Conservation (phyloP, 2,797 vertebrate species). For the Okamejei kenojei region DNA sequence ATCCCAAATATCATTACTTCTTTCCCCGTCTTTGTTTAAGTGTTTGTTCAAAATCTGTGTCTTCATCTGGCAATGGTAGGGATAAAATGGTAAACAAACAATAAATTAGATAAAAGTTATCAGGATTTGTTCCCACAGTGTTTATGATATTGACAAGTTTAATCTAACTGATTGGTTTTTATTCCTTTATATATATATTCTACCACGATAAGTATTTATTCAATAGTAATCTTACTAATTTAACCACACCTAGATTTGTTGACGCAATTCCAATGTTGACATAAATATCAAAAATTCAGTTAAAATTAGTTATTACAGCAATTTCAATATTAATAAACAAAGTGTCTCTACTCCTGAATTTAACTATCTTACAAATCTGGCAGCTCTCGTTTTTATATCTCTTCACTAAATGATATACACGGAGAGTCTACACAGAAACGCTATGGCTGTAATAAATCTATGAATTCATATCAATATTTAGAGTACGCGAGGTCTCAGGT, state of each 20-base stretch:
- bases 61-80: background rate
- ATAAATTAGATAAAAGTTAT: background rate
- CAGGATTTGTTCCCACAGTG: background rate
- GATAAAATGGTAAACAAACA: background rate
- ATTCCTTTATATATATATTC: background rate
- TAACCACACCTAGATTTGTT: background rate
- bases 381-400: background rate
- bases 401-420: background rate
- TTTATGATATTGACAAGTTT: background rate
- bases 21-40: background rate
- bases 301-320: background rate
- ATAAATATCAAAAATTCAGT: background rate
- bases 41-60: background rate
- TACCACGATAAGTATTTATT: background rate
- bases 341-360: background rate
- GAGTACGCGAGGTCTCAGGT: conserved; percentile 5
- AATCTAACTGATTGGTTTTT: background rate
- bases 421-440: background rate
- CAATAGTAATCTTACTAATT: background rate
- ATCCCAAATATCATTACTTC: background rate
- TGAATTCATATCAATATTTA: background rate
- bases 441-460: background rate
- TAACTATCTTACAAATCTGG: background rate
- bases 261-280: background rate
- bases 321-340: background rate